Conservation (phyloP, 2,888 invertebrate species). For the Ypsolopha scabrella region DNA sequence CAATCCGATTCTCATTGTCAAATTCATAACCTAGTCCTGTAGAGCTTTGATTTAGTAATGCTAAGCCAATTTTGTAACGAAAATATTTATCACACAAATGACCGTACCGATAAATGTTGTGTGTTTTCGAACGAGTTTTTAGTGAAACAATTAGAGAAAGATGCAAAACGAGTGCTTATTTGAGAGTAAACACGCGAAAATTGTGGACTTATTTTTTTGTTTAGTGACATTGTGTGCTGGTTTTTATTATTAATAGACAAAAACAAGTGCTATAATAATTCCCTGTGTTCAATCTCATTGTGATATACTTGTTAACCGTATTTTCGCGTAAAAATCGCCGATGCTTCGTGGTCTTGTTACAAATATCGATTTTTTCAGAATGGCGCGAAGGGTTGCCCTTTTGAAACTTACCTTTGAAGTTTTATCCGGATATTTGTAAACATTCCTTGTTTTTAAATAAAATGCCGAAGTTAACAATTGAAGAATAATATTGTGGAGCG, state of each 20-base stretch:
- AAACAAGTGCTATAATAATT: too few species aligned
- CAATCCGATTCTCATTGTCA: neutral
- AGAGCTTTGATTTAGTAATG: constrained; percentile 21
- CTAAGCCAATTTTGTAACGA: constrained; percentile 18
- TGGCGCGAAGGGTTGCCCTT: constrained; percentile 32
- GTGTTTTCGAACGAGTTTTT: neutral
- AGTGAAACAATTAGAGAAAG: neutral
- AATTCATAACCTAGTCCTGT: neutral
- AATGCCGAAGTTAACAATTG: neutral
- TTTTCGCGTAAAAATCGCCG: constrained; percentile 37
- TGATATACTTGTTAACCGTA: too few species aligned
- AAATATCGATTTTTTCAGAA: constrained; percentile 50
- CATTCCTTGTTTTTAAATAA: neutral
- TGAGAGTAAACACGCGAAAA: too few species aligned
- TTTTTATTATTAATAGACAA: too few species aligned
- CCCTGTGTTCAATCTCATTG: too few species aligned
- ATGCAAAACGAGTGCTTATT: too few species aligned
- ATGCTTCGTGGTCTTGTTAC: constrained; percentile 32
- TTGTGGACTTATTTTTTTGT: too few species aligned
- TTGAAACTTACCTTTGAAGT: neutral
- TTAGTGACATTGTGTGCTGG: too few species aligned
- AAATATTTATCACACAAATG: neutral
- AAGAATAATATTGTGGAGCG: constrained; percentile 9
- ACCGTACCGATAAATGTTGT: too few species aligned
- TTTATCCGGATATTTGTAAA: too few species aligned